phyloP scores from a whole-genome alignment of 2,888 invertebrate genomes.

The Crocallis elinguaria region DNA sequence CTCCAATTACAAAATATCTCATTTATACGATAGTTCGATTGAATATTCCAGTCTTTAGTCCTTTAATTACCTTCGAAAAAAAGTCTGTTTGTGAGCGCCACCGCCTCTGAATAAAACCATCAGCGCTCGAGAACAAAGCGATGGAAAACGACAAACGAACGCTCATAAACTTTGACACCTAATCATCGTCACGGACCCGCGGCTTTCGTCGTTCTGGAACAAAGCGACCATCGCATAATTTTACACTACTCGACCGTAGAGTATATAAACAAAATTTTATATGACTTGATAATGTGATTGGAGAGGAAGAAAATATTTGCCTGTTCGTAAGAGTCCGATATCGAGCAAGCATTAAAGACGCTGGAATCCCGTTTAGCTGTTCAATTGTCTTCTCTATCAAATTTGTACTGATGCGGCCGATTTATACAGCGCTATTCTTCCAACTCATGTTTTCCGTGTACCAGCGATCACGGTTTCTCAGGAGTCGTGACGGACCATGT shows the following conservation, averaged over 20 bases:
- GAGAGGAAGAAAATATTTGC: no score
- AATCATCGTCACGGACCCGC: slow-evolving; percentile 36
- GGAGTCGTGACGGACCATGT: slow-evolving; percentile 2
- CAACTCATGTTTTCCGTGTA: not conserved
- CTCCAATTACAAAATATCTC: no score
- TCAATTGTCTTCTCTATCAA: no score
- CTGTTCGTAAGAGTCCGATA: no score
- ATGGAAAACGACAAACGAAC: slow-evolving; percentile 32
- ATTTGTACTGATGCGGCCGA: no score
- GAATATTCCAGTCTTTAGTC: no score
- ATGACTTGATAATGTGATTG: no score
- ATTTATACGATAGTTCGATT: no score
- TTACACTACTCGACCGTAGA: slow-evolving; percentile 1
- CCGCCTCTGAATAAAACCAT: not conserved
- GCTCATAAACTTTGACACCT: slow-evolving; percentile 40
- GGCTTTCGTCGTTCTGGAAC: slow-evolving; percentile 34
- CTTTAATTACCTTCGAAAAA: not conserved
- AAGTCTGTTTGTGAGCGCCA: not conserved
- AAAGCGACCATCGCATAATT: slow-evolving; percentile 9
- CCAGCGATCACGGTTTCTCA: not conserved
- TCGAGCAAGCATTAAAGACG: no score
- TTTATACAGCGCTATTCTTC: not conserved
- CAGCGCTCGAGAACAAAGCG: slow-evolving; percentile 19
- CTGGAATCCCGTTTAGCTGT: no score
- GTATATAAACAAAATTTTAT: no score